phyloP scores from a whole-genome alignment of 92 coral and sea anemone genomes.

The Phenganax marumi region DNA sequence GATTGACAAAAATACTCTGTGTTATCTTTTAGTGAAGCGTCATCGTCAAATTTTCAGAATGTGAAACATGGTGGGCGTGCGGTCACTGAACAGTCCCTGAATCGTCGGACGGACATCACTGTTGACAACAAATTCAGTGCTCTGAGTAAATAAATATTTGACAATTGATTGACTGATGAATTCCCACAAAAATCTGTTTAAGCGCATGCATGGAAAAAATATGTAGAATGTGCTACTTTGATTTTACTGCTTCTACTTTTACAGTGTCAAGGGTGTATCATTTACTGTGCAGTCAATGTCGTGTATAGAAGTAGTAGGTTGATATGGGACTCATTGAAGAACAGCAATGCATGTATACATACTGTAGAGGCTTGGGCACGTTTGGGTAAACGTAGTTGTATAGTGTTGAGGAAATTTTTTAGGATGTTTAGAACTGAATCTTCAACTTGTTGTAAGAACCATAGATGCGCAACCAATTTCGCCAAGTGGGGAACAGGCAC shows the following conservation, averaged over 20 bases:
- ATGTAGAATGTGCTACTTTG: not conserved
- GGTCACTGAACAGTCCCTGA: constrained; percentile 69
- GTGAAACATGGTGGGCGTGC: constrained; percentile 86
- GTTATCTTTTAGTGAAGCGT: constrained; percentile 63
- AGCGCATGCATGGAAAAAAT: not conserved
- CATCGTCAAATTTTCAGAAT: constrained; percentile 72
- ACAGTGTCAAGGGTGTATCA: not conserved
- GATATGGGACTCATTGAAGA: too few species aligned
- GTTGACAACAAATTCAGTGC: constrained; percentile 94
- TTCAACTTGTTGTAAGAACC: too few species aligned
- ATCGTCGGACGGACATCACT: constrained; percentile 74
- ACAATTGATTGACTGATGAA: not conserved
- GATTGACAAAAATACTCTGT: not conserved
- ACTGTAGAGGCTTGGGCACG: too few species aligned
- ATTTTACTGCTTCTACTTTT: not conserved
- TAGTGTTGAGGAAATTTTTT: too few species aligned
- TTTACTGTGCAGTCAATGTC: not conserved
- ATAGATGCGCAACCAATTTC: too few species aligned
- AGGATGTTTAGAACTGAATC: too few species aligned
- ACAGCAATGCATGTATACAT: too few species aligned
- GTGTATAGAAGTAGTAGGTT: too few species aligned
- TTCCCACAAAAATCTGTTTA: not conserved
- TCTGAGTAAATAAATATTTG: constrained; percentile 50
- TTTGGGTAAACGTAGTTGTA: too few species aligned
- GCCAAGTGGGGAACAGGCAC: too few species aligned